Evolutionary conservation across 2,113 vertebrate species (phyloP).

Genomic region (Anoura caudifer): DNA sequence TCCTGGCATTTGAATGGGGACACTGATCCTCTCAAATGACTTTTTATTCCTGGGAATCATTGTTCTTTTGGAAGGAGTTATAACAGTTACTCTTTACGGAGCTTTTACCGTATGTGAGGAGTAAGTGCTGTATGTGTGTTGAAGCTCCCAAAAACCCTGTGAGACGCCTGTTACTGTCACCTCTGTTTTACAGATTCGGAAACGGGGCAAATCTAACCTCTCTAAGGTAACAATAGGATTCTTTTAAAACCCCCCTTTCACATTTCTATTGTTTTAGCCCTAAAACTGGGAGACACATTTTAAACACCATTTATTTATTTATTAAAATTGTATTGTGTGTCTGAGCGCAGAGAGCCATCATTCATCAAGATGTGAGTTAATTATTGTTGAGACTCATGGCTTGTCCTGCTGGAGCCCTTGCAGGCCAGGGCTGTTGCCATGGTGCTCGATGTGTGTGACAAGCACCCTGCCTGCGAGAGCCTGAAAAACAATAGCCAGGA

Average conservation of each 20-base stretch:
- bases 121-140: background rate
- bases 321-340: background rate
- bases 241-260: background rate
- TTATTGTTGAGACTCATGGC: background rate
- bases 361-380: background rate
- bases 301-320: background rate
- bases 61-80: background rate
- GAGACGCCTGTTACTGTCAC: background rate
- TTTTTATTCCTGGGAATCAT: background rate
- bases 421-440: conserved; percentile 22
- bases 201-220: background rate
- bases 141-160: background rate
- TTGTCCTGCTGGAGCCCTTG: background rate
- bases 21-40: background rate
- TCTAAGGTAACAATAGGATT: background rate
- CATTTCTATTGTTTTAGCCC: background rate
- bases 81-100: background rate
- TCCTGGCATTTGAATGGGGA: background rate
- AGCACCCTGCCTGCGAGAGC: conserved; percentile 55
- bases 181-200: background rate
- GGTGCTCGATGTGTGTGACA: conserved; percentile 47
- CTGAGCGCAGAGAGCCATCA: background rate
- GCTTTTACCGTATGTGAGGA: background rate
- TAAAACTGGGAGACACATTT: background rate
- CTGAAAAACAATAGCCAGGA: conserved; percentile 60